These are phyloP conservation scores for Oxyruncus cristatus DNA, from an alignment of 2,113 vertebrate species.

Conservation along the genomic window DNA sequence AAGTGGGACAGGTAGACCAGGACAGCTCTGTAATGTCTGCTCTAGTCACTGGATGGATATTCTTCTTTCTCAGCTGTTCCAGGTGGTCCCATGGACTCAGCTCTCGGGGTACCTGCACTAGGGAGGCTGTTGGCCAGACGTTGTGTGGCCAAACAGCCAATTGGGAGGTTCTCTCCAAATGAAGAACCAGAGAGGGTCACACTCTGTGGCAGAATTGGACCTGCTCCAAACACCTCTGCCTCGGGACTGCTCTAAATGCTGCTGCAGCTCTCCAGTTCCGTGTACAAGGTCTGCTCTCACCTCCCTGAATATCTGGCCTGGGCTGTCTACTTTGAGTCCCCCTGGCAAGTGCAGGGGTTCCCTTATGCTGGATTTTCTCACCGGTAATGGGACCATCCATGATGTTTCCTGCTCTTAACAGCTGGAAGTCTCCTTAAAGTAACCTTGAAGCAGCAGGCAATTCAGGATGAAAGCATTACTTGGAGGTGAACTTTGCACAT, in stretches of 20 bases:
- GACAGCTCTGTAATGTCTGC: background rate
- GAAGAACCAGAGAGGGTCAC: background rate
- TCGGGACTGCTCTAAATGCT: background rate
- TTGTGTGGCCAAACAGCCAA: rapidly evolving
- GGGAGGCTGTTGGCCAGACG: background rate
- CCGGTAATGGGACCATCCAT: background rate
- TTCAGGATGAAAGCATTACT: background rate
- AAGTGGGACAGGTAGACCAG: background rate
- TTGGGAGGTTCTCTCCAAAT: background rate
- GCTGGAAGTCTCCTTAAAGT: background rate
- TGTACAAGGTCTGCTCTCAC: background rate
- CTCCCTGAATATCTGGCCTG: background rate
- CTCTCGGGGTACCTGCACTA: background rate
- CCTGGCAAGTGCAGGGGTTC: background rate
- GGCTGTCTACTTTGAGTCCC: background rate
- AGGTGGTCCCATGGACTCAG: background rate
- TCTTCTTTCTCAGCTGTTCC: background rate
- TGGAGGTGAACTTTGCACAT: background rate
- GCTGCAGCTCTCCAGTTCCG: background rate
- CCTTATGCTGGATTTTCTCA: background rate
- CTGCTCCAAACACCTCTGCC: background rate
- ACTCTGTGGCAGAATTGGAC: background rate
- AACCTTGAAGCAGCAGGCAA: background rate
- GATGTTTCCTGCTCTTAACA: background rate
- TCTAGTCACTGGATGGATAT: background rate